Base-by-base conservation (phyloP, 2,888 invertebrate genomes). In the Neocrepidodera transversa region DNA sequence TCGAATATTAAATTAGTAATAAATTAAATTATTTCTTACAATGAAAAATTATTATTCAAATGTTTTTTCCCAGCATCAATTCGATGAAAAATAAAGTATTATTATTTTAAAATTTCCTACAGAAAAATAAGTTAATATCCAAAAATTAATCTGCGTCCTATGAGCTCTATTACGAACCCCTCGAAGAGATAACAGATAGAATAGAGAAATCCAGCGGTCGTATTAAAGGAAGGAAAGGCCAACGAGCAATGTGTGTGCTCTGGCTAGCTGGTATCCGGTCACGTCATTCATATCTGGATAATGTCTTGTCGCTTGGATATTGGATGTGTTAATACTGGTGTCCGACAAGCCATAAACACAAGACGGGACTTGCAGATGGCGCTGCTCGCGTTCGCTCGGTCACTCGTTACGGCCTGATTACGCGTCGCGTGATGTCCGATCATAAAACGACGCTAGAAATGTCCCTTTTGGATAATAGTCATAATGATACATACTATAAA, bases 221-320 rank as follows among this genome's bases (percentile, higher is more conserved):
- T 64, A 60, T 64, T 54, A 59, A 65, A 63, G 65, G 67, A 67
- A 10, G 28, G 28, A 8, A 28, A 32, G 13, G 8, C 11, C 16
- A 14, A 1, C 11, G 42, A 30, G 32, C 43, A 30, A 28, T 51
- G 32, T 53, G 53, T 53, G 53, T 30, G 26, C 53, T 42, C 52
- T 26, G 28, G 52, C 52, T 52, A 20, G 52, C 40, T 42, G 52
- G 52, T 36, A 26, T 65, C 72, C 72, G 74, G 78, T 79, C 79
- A 79, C 79, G 79, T 79, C 79, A 79, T 79, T 79, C 79, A 79
- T 79, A 79, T 78, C 79, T 76, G 74, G 76, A 71, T 78, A 78
- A 78, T 77, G 79, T 77, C 78, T 76, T 76, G 78, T 78, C 76
- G 75, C 71, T 49, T 71, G 73, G 77, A 76, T 78, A 78, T 78